phyloP scores from a whole-genome alignment of 2,888 invertebrate genomes.

The Apodemia zela region DNA sequence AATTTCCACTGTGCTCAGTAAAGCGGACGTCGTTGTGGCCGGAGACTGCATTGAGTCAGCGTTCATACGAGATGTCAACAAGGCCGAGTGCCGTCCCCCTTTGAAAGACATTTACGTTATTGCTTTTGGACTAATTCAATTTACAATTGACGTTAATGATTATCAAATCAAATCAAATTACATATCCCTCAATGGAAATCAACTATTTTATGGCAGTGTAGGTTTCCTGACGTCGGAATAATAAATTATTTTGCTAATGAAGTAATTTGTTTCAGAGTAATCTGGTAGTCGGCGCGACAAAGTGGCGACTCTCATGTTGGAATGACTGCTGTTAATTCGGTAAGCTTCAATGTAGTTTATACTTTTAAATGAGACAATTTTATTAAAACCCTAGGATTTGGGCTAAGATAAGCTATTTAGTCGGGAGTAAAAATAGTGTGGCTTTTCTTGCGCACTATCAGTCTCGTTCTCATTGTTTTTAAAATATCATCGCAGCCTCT shows the following conservation, averaged over 20 bases:
- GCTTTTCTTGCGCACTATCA: background rate
- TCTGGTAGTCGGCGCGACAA: constrained; percentile 42
- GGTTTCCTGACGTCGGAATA: constrained; percentile 4
- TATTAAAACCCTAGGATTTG: background rate
- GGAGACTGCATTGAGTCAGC: constrained; percentile 70
- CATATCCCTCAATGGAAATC: constrained; percentile 34
- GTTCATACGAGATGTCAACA: constrained; percentile 59
- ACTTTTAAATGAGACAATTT: background rate
- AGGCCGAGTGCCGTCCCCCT: constrained; percentile 47
- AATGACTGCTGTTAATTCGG: constrained; percentile 85
- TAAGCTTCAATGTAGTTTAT: constrained; percentile 51
- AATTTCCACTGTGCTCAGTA: constrained; percentile 37
- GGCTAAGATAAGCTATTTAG: background rate
- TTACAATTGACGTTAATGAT: constrained; percentile 51
- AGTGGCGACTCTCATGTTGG: constrained; percentile 51
- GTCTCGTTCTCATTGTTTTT: background rate
- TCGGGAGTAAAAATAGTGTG: background rate
- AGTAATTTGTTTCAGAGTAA: constrained; percentile 67
- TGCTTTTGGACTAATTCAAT: constrained; percentile 62
- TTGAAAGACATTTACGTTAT: constrained; percentile 59
- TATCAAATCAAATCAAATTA: no score
- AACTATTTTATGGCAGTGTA: constrained; percentile 24
- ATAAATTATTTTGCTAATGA: constrained; percentile 21
- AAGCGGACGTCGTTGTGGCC: constrained; percentile 35
- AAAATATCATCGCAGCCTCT: background rate